phyloP scores from a whole-genome alignment of 2,113 vertebrate genomes.

The Callipepla squamata region DNA sequence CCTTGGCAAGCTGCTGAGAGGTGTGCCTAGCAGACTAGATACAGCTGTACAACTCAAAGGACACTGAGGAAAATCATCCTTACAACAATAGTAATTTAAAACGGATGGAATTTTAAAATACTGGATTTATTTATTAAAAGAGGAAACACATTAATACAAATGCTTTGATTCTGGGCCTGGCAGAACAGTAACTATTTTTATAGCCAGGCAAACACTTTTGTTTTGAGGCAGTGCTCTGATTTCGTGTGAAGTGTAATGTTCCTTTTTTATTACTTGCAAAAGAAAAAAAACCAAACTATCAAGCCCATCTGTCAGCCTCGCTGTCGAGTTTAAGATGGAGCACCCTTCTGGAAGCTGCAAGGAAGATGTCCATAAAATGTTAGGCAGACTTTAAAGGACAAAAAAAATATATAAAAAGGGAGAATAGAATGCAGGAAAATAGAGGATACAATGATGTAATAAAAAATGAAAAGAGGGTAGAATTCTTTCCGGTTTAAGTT shows the following conservation, averaged over 20 bases:
- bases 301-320: conserved; percentile 42
- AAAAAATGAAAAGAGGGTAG: neutral
- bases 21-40: neutral
- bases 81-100: conserved; percentile 42
- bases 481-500: conserved; percentile 31
- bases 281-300: conserved; percentile 52
- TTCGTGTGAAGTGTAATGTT: conserved; percentile 59
- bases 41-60: neutral
- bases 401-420: neutral
- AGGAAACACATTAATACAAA: conserved; percentile 51
- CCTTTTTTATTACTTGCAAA: conserved; percentile 67
- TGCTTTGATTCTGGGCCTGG: conserved; percentile 61
- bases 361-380: conserved; percentile 62
- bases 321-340: conserved; percentile 64
- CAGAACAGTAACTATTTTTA: conserved; percentile 62
- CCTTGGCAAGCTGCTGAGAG: neutral
- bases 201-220: conserved; percentile 58
- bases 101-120: conserved; percentile 43
- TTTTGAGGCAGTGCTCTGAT: conserved; percentile 56
- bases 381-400: conserved; percentile 38
- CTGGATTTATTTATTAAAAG: conserved; percentile 51
- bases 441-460: neutral
- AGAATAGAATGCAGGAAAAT: conserved; percentile 23
- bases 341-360: conserved; percentile 39
- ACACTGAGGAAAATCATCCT: neutral